Evolutionary conservation across 1,140 invertebrate genomes (phyloP).

Genomic region (Eufriesea mexicana): DNA sequence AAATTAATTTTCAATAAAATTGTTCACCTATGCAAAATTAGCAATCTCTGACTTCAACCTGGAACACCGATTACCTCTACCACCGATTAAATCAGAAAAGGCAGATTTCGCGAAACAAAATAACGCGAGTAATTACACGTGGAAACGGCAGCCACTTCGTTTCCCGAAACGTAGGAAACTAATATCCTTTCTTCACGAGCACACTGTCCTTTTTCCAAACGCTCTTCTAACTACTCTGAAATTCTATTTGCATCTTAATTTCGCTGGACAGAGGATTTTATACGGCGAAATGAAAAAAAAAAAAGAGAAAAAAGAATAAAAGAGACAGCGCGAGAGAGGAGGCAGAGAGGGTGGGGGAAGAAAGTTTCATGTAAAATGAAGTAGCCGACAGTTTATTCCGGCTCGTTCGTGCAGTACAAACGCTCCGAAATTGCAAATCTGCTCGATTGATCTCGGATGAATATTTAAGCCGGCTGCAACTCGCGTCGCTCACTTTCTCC

Average conservation of each 20-base stretch:
- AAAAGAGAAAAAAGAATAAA: not conserved
- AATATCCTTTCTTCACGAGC: not conserved
- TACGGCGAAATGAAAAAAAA: not conserved
- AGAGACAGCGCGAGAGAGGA: not conserved
- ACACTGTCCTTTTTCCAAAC: not conserved
- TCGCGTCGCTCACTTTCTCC: slow-evolving; percentile 22
- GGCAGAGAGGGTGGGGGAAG: not conserved
- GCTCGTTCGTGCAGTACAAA: slow-evolving; percentile 46
- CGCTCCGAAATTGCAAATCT: slow-evolving; percentile 51
- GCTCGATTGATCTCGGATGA: slow-evolving; percentile 56
- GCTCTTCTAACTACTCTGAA: slow-evolving; percentile 25
- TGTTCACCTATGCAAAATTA: too few relatives aligned
- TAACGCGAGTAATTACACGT: too few relatives aligned
- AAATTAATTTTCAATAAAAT: too few relatives aligned
- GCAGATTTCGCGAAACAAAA: too few relatives aligned
- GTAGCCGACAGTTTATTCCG: slow-evolving; percentile 47
- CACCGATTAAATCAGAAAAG: too few relatives aligned
- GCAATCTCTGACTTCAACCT: too few relatives aligned
- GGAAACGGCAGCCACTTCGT: not conserved
- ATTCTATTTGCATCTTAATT: slow-evolving; percentile 52
- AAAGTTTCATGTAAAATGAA: slow-evolving; percentile 52
- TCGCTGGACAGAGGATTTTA: slow-evolving; percentile 16
- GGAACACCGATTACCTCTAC: too few relatives aligned
- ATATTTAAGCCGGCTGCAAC: slow-evolving; percentile 52
- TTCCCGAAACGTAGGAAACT: not conserved